Conservation (phyloP, 1,140 invertebrate genomes). For the Cherax destructor region DNA sequence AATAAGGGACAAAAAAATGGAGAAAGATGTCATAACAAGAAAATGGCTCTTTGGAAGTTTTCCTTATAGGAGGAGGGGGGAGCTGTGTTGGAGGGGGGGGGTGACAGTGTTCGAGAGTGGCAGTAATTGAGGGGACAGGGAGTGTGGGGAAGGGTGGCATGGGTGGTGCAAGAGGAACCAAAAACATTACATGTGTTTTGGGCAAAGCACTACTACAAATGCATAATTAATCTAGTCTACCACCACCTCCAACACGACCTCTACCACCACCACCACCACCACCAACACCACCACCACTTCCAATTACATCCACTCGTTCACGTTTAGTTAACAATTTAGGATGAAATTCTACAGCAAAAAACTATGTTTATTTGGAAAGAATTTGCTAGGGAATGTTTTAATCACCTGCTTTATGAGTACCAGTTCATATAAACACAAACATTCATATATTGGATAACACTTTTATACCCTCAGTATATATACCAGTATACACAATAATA, state of each 20-base stretch:
- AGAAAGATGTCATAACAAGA: too few relatives aligned
- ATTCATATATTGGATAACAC: too few relatives aligned
- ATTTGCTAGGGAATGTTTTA: too few relatives aligned
- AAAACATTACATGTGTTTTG: conserved; percentile 20
- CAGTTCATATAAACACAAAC: too few relatives aligned
- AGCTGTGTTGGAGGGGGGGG: too few relatives aligned
- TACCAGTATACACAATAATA: too few relatives aligned
- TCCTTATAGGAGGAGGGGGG: neutral
- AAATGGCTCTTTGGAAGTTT: too few relatives aligned
- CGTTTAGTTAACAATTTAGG: neutral
- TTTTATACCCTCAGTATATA: neutral
- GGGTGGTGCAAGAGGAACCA: neutral
- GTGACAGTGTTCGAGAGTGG: neutral
- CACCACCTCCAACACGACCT: neutral
- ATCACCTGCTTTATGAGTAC: neutral
- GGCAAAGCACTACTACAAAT: neutral
- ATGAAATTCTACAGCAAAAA: neutral
- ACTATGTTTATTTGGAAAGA: neutral
- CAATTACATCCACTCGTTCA: neutral
- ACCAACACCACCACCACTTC: neutral
- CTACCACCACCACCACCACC: neutral
- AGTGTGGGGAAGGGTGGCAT: neutral
- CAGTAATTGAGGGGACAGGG: neutral
- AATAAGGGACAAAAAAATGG: too few relatives aligned
- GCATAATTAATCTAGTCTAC: neutral